Evolutionary conservation across 2,797 vertebrate genomes (phyloP).

Genomic region (Falco concolor): DNA sequence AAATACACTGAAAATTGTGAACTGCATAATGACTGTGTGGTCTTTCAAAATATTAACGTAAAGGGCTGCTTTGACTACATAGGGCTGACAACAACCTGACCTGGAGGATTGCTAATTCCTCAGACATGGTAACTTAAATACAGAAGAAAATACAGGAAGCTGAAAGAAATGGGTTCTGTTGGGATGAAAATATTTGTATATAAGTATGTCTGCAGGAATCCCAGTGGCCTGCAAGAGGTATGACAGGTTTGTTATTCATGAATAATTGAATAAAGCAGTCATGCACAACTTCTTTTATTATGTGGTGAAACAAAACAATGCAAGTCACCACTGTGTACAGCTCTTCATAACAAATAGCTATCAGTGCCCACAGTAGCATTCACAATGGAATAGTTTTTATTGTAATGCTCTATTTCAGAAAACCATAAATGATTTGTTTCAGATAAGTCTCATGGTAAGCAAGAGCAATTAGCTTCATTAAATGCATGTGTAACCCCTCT

Average conservation of each 20-base stretch:
- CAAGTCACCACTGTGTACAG: neutral
- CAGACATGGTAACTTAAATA: neutral
- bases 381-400: neutral
- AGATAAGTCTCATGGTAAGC: neutral
- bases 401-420: neutral
- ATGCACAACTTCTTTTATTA: neutral
- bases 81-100: neutral
- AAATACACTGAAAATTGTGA: neutral
- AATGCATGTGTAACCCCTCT: neutral
- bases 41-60: neutral
- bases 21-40: neutral
- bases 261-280: slow-evolving; percentile 31
- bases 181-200: neutral
- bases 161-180: neutral
- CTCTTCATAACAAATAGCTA: neutral
- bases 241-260: slow-evolving; percentile 19
- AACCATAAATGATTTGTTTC: neutral
- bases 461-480: neutral
- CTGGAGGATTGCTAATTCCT: neutral
- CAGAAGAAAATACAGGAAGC: neutral
- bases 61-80: neutral
- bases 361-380: neutral
- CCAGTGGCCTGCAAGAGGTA: neutral
- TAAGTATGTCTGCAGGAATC: slow-evolving; percentile 2
- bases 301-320: neutral